Evolutionary conservation across 2,113 vertebrate species (phyloP), one percentile per base, ranked within the genome.

Genomic region (Cairina moschata): DNA sequence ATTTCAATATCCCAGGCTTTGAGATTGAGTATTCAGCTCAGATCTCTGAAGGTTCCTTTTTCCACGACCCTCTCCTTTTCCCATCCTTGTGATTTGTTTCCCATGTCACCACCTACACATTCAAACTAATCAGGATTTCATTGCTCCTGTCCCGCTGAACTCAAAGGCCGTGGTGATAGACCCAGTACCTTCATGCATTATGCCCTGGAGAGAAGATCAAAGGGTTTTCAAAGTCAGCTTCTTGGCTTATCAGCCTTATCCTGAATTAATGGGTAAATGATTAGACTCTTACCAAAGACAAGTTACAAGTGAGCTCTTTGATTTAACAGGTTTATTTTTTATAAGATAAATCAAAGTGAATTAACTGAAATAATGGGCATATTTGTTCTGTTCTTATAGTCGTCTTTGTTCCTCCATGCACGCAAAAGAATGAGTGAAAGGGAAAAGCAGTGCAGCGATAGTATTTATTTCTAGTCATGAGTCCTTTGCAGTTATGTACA

Each of bases 251-350:
- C 60, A 36, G 72, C 52, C 4, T 83, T 26, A 38, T 26, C 87
- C 69, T 38, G 62, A 67, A 14, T 81, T 62, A 25, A 46, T 7
- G 48, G 68, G 48, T 63, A 63, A 42, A 50, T 36, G 18, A 81
- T 93, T 32, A 58, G 58, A 92, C 38, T 44, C 52, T 63, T 78
- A 69, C 44, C 69, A 63, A 85, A 72, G 71, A 38, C 69, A 72
- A 4, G 40, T 76, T 66, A 36, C 71, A 73, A 26, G 66, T 6
- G 28, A 96, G 82, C 40, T 58, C 90, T 93, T 95, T 68, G 72
- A 86, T 88, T 82, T 42, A 82, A 31, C 62, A 40, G 34, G 26
- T 84, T 65, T 54, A 6, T 72, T 73, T 59, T 79, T 46, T 42
- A 4, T 25, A 15, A 80, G 58, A 34, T 36, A 65, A 88, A 91